Conservation (phyloP, 2,888 invertebrate genomes). For the Eilema caniola region DNA sequence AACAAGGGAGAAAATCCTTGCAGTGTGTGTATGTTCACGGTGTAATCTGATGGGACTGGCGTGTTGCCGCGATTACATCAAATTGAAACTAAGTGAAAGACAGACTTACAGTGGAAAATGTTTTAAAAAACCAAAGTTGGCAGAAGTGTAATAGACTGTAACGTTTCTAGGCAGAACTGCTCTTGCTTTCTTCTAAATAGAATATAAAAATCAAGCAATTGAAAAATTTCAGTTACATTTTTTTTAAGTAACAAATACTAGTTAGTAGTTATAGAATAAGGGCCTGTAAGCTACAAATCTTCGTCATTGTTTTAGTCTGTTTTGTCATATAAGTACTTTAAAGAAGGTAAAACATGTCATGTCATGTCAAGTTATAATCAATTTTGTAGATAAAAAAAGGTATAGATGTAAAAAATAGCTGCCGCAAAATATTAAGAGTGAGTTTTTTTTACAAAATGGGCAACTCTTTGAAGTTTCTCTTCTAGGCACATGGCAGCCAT, state of each 20-base stretch:
- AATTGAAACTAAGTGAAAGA: constrained; percentile 54
- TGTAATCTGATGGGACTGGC: constrained; percentile 57
- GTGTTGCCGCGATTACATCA: constrained; percentile 47
- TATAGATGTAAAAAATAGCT: background rate
- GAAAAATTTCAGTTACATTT: too few species aligned
- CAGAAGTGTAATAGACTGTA: background rate
- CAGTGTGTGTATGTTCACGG: constrained; percentile 54
- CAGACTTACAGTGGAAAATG: constrained; percentile 20
- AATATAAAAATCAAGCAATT: background rate
- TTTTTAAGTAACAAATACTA: background rate
- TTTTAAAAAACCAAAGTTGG: constrained; percentile 3
- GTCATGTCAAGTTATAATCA: background rate
- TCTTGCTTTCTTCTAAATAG: background rate
- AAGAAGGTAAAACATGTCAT: too few species aligned
- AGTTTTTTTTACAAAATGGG: too few species aligned
- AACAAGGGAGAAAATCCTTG: constrained; percentile 49
- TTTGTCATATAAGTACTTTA: too few species aligned
- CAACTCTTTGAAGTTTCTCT: background rate
- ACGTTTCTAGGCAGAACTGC: background rate
- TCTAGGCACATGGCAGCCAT: too few species aligned
- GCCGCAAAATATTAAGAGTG: background rate
- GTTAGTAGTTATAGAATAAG: background rate
- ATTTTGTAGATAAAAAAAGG: background rate
- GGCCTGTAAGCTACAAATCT: background rate
- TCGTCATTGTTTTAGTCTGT: too few species aligned